Percentiles rank a stretch among this genome's conserved stretches.
These are phyloP conservation scores for Volucella inanis DNA, from an alignment of 2,888 invertebrate species.

Conservation along the genomic window DNA sequence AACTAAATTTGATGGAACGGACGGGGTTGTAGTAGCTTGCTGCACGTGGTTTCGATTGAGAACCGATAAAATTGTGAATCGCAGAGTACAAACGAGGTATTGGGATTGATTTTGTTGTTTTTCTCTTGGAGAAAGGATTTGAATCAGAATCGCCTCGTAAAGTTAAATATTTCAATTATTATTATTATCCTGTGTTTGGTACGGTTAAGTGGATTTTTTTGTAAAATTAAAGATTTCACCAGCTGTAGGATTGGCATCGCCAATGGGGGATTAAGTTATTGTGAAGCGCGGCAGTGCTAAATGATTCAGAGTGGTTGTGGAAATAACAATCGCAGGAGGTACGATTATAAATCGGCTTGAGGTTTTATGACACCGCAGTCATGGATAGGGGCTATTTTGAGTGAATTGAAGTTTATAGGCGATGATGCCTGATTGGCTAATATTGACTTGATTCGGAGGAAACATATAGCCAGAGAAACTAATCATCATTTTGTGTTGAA, in stretches of 20 bases:
- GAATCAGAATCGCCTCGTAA: constrained; percentile 49
- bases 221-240: neutral
- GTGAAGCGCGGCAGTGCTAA: neutral
- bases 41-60: constrained; percentile 47
- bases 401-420: too few relatives aligned
- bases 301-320: constrained; percentile 24
- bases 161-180: constrained; percentile 54
- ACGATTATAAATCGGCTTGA: constrained; percentile 26
- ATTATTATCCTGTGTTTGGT: constrained; percentile 31
- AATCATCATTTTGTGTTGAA: too few relatives aligned
- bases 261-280: too few relatives aligned
- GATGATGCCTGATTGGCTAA: too few relatives aligned
- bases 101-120: neutral
- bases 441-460: too few relatives aligned
- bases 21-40: constrained; percentile 11
- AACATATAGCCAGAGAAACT: too few relatives aligned
- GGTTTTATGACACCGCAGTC: neutral
- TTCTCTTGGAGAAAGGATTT: constrained; percentile 37
- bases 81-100: constrained; percentile 49
- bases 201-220: constrained; percentile 42
- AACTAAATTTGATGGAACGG: neutral
- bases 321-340: constrained; percentile 22
- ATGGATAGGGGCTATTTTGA: constrained; percentile 5
- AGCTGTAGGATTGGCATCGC: too few relatives aligned
- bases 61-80: constrained; percentile 60